These are phyloP conservation scores for Xenus cinereus DNA, from an alignment of 2,113 vertebrate species.

Conservation along the genomic window DNA sequence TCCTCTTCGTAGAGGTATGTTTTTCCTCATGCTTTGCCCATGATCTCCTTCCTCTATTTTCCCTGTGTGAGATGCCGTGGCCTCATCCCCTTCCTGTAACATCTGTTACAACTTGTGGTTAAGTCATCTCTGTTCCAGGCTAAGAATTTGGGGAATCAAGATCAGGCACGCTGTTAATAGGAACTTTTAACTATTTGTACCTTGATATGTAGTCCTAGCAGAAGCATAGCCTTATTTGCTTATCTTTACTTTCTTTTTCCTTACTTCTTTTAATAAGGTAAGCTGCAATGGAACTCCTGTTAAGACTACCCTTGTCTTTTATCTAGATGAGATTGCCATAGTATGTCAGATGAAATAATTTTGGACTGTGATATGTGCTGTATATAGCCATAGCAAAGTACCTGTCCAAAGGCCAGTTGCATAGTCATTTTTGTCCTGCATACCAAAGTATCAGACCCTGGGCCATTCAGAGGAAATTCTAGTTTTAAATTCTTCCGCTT, in stretches of 20 bases:
- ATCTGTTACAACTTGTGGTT: neutral
- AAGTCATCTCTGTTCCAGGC: neutral
- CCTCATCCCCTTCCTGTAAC: neutral
- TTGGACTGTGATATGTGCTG: neutral
- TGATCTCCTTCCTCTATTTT: neutral
- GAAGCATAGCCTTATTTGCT: neutral
- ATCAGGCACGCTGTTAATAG: neutral
- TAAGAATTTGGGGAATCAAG: neutral
- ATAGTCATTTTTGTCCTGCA: neutral
- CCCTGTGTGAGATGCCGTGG: neutral
- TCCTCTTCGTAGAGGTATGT: slow-evolving; percentile 89
- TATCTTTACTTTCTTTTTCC: neutral
- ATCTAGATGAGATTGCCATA: neutral
- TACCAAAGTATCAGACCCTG: neutral
- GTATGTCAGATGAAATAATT: neutral
- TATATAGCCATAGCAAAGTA: neutral
- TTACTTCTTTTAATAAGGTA: neutral
- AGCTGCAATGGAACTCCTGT: neutral
- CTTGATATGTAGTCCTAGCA: neutral
- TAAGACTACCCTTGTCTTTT: fast-evolving
- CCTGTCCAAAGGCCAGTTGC: neutral
- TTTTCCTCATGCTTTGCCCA: neutral
- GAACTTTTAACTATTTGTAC: neutral
- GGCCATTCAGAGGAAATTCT: neutral
- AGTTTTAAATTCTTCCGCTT: neutral